These are phyloP conservation scores for Cricetomys ansorgei DNA, from an alignment of 2,113 vertebrate species.

Conservation along the genomic window DNA sequence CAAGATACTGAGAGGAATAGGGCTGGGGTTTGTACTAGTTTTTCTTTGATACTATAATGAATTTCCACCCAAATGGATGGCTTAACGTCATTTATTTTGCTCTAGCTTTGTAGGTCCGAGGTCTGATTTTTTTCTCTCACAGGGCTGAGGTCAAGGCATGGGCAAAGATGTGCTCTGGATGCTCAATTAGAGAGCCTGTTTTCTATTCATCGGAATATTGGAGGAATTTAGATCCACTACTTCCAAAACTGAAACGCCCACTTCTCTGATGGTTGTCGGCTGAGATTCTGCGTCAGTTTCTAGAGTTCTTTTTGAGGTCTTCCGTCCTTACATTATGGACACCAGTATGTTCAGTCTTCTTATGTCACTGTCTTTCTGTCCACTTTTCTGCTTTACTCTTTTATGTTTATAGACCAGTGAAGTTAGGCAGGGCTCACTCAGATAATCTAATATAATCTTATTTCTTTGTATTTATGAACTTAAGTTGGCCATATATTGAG, in stretches of 20 bases:
- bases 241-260: not conserved
- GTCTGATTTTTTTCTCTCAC: not conserved
- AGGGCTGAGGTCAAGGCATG: not conserved
- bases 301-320: not conserved
- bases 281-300: not conserved
- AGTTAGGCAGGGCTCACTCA: not conserved
- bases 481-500: not conserved
- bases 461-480: not conserved
- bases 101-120: not conserved
- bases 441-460: not conserved
- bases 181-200: not conserved
- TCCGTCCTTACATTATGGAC: not conserved
- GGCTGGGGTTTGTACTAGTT: not conserved
- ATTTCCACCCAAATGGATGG: not conserved
- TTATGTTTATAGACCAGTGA: not conserved
- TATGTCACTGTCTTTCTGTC: not conserved
- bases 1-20: not conserved
- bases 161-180: not conserved
- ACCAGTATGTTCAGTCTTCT: not conserved
- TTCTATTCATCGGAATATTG: not conserved
- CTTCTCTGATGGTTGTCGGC: not conserved
- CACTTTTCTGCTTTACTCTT: not conserved
- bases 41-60: not conserved
- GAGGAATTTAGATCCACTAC: not conserved
- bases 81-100: not conserved